Evolutionary conservation across 2,113 vertebrate species (phyloP).

Genomic region (Clinocottus analis): DNA sequence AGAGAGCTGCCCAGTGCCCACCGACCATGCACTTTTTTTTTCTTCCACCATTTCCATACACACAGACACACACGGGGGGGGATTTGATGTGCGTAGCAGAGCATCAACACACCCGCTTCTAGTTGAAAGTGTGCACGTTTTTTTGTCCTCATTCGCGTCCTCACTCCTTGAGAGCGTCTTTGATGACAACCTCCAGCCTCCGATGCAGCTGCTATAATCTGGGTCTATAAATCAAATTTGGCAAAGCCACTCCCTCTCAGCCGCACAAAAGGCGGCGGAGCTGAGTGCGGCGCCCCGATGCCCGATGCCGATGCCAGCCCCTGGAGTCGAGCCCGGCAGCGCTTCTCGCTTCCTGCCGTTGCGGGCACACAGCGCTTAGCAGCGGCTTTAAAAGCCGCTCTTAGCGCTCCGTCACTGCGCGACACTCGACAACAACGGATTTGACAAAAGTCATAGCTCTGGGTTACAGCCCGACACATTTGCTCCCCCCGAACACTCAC

Average conservation of each 20-base stretch:
- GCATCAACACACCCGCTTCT: background rate
- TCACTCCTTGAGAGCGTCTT: conserved; percentile 32
- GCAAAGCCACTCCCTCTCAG: conserved; percentile 49
- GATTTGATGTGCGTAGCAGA: conserved; percentile 17
- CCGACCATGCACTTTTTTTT: conserved; percentile 24
- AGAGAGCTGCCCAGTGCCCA: conserved; percentile 29
- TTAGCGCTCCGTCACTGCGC: conserved; percentile 52
- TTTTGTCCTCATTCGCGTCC: conserved; percentile 13
- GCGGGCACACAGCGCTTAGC: conserved; percentile 55
- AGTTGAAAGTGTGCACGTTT: conserved; percentile 18
- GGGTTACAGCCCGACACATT: conserved; percentile 56
- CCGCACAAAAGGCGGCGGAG: conserved; percentile 57
- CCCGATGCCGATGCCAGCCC: conserved; percentile 66
- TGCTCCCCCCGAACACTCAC: conserved; percentile 19
- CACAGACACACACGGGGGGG: conserved; percentile 6
- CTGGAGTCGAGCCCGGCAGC: conserved; percentile 67
- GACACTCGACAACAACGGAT: conserved; percentile 68
- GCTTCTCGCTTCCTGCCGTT: conserved; percentile 60
- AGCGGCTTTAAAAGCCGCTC: conserved; percentile 76
- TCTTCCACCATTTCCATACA: conserved; percentile 23
- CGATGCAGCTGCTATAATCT: conserved; percentile 68
- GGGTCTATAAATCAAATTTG: conserved; percentile 67
- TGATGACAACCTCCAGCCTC: conserved; percentile 58
- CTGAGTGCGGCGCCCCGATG: conserved; percentile 61
- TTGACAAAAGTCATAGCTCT: conserved; percentile 73